These are phyloP conservation scores for Sarcoramphus papa DNA, from an alignment of 2,797 vertebrate species.

Conservation along the genomic window DNA sequence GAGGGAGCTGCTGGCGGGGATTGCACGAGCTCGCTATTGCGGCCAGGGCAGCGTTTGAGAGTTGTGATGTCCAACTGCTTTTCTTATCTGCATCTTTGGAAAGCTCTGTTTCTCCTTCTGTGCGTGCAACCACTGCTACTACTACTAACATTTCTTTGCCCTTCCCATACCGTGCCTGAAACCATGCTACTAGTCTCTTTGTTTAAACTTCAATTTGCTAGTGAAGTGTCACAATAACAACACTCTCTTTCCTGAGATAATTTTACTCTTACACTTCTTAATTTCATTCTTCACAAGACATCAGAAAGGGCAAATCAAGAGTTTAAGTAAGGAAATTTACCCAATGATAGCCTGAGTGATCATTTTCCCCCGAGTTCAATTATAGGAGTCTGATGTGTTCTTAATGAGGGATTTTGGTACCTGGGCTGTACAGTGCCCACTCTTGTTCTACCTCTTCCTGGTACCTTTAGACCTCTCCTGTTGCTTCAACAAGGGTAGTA, in stretches of 20 bases:
- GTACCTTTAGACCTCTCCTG: neutral
- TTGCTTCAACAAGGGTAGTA: neutral
- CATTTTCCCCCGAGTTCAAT: neutral
- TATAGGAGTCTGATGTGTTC: neutral
- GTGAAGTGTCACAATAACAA: neutral
- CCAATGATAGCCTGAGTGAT: neutral
- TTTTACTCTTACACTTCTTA: neutral
- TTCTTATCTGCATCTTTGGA: neutral
- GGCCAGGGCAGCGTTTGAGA: neutral
- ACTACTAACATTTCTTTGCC: neutral
- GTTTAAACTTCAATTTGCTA: neutral
- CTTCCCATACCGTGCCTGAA: neutral
- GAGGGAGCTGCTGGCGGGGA: neutral
- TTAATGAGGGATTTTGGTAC: neutral
- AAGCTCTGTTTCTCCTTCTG: neutral
- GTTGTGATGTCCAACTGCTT: neutral
- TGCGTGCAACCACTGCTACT: accelerated
- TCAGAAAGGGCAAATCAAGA: neutral
- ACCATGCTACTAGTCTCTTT: accelerated
- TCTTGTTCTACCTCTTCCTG: neutral
- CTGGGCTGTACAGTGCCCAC: neutral
- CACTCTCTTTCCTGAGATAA: neutral
- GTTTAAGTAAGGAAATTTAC: neutral
- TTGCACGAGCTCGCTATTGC: accelerated
- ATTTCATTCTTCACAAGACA: neutral